Evolutionary conservation across 2,113 vertebrate species (phyloP), one percentile per base, ranked within the genome.

Genomic region (Antigone vipio): DNA sequence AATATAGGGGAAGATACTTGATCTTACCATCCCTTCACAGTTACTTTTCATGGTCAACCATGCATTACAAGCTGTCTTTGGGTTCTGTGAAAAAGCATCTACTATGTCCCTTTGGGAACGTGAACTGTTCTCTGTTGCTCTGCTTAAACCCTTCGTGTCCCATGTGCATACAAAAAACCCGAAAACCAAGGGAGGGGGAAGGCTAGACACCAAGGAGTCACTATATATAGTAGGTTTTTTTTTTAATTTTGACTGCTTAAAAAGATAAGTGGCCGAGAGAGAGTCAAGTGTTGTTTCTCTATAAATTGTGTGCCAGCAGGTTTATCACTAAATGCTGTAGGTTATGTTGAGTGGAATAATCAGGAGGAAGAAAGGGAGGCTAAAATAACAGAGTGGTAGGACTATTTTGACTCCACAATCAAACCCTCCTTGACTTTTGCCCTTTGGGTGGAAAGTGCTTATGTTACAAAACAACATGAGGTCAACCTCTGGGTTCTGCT

Each of bases 321-420:
- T 98, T 98, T 98, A 98, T 98, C 98, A 44, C 97, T 93, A 64
- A 93, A 88, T 1, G 52, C 92, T 85, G 75, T 92, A 97, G 98
- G 97, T 98, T 97, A 97, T 92, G 97, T 94, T 88, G 97, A 97
- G 95, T 82, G 66, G 95, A 95, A 97, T 91, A 97, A 98, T 97
- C 96, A 83, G 88, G 95, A 98, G 97, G 98, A 98, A 98, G 98
- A 97, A 93, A 85, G 96, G 98, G 98, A 98, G 98, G 97, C 96
- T 98, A 98, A 97, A 98, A 98, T 98, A 98, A 98, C 97, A 98
- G 80, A 60, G 88, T 4, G 20, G 97, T 95, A 97, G 96, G 94
- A 85, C 94, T 97, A 82, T 95, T 97, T 97, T 94, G 97, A 97
- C 97, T 97, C 95, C 96, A 93, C 97, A 98, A 88, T 98, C 97